These are phyloP conservation scores for Telenomus remus DNA, from an alignment of 1,140 invertebrate species.

Conservation along the genomic window DNA sequence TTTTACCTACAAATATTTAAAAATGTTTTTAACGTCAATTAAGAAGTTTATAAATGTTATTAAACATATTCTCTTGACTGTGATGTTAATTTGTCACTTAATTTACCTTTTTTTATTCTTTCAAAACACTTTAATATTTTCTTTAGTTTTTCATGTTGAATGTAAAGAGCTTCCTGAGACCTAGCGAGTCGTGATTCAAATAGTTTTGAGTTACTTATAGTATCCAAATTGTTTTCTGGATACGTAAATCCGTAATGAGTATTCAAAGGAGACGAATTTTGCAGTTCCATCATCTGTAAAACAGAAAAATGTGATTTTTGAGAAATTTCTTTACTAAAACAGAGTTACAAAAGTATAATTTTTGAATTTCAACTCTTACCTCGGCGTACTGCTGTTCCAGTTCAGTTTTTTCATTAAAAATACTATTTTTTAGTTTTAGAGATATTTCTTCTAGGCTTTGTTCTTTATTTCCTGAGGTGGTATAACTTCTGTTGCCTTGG, in stretches of 20 bases:
- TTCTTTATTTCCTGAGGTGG: slow-evolving; percentile 70
- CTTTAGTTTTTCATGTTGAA: slow-evolving; percentile 81
- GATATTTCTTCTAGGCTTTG: slow-evolving; percentile 86
- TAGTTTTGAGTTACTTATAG: slow-evolving; percentile 79
- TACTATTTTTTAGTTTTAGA: slow-evolving; percentile 81
- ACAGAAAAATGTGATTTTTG: not conserved
- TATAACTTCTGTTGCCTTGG: slow-evolving; percentile 77
- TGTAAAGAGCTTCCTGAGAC: slow-evolving; percentile 78
- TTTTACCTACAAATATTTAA: slow-evolving; percentile 53
- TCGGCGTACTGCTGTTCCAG: slow-evolving; percentile 80
- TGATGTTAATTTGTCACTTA: no score
- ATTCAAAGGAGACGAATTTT: slow-evolving; percentile 76
- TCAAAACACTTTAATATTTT: slow-evolving; percentile 70
- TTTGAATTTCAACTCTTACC: slow-evolving; percentile 56
- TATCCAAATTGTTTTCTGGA: slow-evolving; percentile 79
- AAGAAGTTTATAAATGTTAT: no score
- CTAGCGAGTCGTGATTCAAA: slow-evolving; percentile 80
- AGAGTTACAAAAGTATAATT: no score
- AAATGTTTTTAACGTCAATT: not conserved
- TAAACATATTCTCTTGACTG: no score
- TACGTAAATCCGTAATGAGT: slow-evolving; percentile 81
- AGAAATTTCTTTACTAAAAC: no score
- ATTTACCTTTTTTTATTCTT: slow-evolving; percentile 65
- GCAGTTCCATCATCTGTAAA: slow-evolving; percentile 78
- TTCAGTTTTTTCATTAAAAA: slow-evolving; percentile 81